Conservation (phyloP, 2,888 invertebrate genomes). For the Drosophila maculinotata region DNA sequence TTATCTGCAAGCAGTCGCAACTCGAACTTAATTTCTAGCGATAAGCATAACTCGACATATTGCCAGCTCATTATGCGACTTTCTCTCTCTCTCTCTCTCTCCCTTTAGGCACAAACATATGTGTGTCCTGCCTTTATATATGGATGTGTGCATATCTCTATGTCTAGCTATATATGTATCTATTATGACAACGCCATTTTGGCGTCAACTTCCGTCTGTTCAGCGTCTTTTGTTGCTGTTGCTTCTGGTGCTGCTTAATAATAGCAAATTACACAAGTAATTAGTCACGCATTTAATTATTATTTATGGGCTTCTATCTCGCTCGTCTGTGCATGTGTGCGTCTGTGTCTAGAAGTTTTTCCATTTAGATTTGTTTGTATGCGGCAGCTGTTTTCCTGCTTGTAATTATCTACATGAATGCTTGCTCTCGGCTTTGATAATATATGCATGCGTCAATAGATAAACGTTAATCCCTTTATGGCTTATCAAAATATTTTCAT, state of each 20-base stretch:
- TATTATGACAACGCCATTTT: conserved; percentile 56
- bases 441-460: conserved; percentile 53
- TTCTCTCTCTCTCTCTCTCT: neutral
- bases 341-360: conserved; percentile 35
- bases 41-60: conserved; percentile 70
- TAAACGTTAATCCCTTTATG: conserved; percentile 51
- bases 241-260: conserved; percentile 61
- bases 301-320: conserved; percentile 65
- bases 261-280: conserved; percentile 81
- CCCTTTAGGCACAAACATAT: conserved; percentile 1
- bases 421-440: conserved; percentile 46
- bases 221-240: conserved; percentile 33
- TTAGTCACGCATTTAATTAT: conserved; percentile 82
- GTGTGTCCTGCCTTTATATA: neutral
- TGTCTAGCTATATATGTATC: conserved; percentile 30
- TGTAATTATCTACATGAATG: conserved; percentile 72
- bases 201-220: conserved; percentile 52
- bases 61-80: conserved; percentile 71
- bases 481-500: conserved; percentile 16
- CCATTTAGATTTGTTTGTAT: conserved; percentile 27
- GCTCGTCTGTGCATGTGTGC: conserved; percentile 16
- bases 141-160: neutral
- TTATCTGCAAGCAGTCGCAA: conserved; percentile 41
- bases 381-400: conserved; percentile 36
- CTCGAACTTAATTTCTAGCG: conserved; percentile 73